These are phyloP conservation scores for Xanthorhoe designata DNA, from an alignment of 2,888 invertebrate species.

Conservation along the genomic window DNA sequence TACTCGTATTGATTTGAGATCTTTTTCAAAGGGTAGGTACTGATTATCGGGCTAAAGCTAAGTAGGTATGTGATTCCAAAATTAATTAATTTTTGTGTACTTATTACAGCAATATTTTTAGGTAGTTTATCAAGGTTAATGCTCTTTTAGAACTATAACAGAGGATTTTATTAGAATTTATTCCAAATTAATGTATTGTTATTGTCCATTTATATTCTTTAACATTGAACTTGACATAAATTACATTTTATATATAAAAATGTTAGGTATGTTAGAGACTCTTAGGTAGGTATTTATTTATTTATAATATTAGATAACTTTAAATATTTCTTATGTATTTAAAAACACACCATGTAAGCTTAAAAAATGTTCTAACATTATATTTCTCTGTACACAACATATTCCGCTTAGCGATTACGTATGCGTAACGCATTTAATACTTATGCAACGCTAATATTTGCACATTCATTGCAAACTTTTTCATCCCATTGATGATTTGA, in stretches of 20 bases:
- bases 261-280: not conserved
- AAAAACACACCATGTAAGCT: not conserved
- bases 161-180: not conserved
- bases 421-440: constrained; percentile 23
- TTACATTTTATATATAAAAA: not conserved
- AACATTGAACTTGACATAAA: constrained; percentile 22
- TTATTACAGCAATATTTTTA: not conserved
- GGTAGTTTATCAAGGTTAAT: not conserved
- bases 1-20: too few relatives aligned
- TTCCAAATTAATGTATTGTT: not conserved
- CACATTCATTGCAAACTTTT: constrained; percentile 37
- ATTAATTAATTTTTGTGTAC: too few relatives aligned
- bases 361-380: not conserved
- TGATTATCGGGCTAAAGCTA: too few relatives aligned
- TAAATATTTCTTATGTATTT: not conserved
- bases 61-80: too few relatives aligned
- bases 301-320: not conserved
- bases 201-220: constrained; percentile 1
- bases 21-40: too few relatives aligned
- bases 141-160: not conserved
- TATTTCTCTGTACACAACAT: constrained; percentile 22
- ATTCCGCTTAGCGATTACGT: constrained; percentile 27
- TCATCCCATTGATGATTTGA: constrained; percentile 27
- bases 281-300: not conserved
- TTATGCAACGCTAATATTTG: constrained; percentile 41